Conservation (phyloP, 2,888 invertebrate genomes). For the Rotaria sp. region DNA sequence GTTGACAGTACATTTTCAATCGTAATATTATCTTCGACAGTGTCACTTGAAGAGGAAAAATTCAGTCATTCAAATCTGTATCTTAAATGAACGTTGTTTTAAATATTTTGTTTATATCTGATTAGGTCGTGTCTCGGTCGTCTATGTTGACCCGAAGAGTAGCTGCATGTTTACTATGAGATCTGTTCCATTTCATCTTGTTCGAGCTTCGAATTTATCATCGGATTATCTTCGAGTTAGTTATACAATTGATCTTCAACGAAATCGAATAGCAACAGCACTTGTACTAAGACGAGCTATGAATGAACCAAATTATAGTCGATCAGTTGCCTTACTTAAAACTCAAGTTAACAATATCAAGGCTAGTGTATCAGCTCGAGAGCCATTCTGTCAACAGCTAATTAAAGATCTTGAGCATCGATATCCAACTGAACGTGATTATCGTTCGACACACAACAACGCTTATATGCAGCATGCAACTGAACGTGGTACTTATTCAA, state of each 20-base stretch:
- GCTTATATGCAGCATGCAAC: neutral
- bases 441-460: neutral
- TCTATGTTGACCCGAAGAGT: neutral
- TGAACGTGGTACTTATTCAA: neutral
- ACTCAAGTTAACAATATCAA: neutral
- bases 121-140: neutral
- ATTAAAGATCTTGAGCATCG: conserved; percentile 8
- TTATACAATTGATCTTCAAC: neutral
- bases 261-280: neutral
- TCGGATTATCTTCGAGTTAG: neutral
- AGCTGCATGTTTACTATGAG: neutral
- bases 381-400: neutral
- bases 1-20: too few species aligned
- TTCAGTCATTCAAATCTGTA: too few species aligned
- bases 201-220: neutral
- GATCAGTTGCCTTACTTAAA: neutral
- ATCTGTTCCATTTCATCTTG: neutral
- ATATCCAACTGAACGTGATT: neutral
- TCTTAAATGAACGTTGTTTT: too few species aligned
- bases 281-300: neutral
- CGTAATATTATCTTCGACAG: neutral
- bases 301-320: neutral
- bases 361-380: neutral
- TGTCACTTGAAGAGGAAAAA: neutral
- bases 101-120: neutral